These are phyloP conservation scores for Pseudomyrmex dendroicus DNA, from an alignment of 1,140 invertebrate genomes.

Conservation along the genomic window DNA sequence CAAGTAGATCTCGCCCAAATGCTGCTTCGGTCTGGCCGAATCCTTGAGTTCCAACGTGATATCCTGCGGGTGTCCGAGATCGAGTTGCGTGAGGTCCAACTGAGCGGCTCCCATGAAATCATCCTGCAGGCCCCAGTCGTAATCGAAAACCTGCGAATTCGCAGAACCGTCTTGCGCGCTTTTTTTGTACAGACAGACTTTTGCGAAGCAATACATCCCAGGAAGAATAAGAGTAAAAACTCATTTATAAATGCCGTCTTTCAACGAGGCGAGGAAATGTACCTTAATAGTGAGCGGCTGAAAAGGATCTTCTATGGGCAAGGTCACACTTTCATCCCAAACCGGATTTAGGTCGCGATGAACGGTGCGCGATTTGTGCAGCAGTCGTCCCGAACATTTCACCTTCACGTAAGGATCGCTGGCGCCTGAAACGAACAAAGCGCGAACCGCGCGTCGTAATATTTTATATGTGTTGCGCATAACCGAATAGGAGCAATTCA, in stretches of 20 bases:
- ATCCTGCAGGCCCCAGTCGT: conserved; percentile 98
- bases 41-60: conserved; percentile 91
- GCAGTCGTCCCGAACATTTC: conserved; percentile 93
- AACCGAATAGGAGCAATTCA: neutral
- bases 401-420: conserved; percentile 99
- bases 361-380: conserved; percentile 97
- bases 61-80: conserved; percentile 93
- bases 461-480: neutral
- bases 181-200: neutral
- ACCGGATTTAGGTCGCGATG: conserved; percentile 95
- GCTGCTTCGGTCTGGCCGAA: conserved; percentile 87
- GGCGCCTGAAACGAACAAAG: conserved; percentile 88
- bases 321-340: conserved; percentile 98
- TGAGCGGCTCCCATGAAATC: conserved; percentile 98
- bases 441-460: neutral
- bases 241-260: no score
- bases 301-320: conserved; percentile 97
- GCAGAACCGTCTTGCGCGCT: conserved; percentile 15
- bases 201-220: no score
- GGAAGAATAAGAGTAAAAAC: no score
- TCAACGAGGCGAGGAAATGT: conserved; percentile 68
- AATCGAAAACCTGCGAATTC: conserved; percentile 94
- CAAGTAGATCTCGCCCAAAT: conserved; percentile 94
- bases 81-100: conserved; percentile 93
- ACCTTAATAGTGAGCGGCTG: conserved; percentile 95